Percentiles rank a stretch among this genome's conserved stretches.
Conservation (phyloP, 1,140 invertebrate genomes). For the Rhynchophorus ferrugineus region DNA sequence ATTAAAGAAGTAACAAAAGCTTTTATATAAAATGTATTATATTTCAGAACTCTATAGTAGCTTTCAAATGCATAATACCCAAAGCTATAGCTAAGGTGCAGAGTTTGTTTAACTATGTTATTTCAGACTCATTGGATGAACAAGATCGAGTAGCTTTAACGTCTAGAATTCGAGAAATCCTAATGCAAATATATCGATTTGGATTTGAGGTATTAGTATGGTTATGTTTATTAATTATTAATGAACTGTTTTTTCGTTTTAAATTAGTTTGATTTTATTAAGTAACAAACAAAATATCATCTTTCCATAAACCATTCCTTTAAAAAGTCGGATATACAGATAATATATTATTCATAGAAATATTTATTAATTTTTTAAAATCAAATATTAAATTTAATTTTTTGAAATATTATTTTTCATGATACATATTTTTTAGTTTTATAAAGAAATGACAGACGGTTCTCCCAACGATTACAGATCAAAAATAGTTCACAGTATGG, state of each 20-base stretch:
- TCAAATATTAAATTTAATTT: too few species aligned
- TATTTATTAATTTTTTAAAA: too few species aligned
- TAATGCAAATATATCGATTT: constrained; percentile 81
- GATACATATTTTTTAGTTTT: constrained; percentile 50
- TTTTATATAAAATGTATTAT: constrained; percentile 4
- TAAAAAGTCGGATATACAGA: too few species aligned
- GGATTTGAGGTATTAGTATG: constrained; percentile 76
- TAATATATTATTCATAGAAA: too few species aligned
- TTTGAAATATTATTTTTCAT: constrained; percentile 7
- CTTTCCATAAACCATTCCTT: too few species aligned
- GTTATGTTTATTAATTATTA: too few species aligned
- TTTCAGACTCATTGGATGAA: constrained; percentile 51
- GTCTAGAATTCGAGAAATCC: constrained; percentile 66
- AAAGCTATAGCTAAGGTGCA: constrained; percentile 57
- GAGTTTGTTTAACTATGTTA: constrained; percentile 46
- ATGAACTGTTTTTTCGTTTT: constrained; percentile 5
- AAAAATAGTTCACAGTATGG: constrained; percentile 43
- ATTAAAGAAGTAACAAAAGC: constrained; percentile 45
- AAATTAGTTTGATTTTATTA: too few species aligned
- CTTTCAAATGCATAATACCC: constrained; percentile 54
- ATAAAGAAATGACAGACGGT: constrained; percentile 62
- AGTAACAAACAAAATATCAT: too few species aligned
- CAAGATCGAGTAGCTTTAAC: constrained; percentile 42
- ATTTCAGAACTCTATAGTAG: constrained; percentile 51
- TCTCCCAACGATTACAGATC: constrained; percentile 26